Percentiles rank a stretch among this genome's conserved stretches.
phyloP scores from a whole-genome alignment of 2,888 invertebrate species.

The Nemotelus pantherinus region DNA sequence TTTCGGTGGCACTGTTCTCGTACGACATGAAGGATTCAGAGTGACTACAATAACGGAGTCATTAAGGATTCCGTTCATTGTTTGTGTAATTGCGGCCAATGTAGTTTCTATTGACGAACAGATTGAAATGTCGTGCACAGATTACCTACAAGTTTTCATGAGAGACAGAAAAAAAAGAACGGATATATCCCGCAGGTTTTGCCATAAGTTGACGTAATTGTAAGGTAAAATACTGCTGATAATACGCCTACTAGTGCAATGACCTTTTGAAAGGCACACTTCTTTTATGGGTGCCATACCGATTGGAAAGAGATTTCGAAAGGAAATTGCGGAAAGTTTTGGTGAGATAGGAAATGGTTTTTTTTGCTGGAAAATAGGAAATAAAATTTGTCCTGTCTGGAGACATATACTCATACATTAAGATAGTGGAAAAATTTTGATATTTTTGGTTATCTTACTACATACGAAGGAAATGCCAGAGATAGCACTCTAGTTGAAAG shows the following conservation, averaged over 20 bases:
- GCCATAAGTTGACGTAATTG: slow-evolving; percentile 14
- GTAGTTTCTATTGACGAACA: neutral
- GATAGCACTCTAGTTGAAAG: too few species aligned
- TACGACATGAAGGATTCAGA: too few species aligned
- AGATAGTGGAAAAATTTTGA: too few species aligned
- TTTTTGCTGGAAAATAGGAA: too few species aligned
- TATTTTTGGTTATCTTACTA: too few species aligned
- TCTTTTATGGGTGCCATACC: too few species aligned
- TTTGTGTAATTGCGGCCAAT: slow-evolving; percentile 16
- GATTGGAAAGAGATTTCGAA: too few species aligned
- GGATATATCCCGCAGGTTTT: slow-evolving; percentile 38
- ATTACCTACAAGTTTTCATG: neutral
- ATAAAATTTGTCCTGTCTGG: too few species aligned
- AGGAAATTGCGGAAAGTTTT: too few species aligned
- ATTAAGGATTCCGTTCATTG: slow-evolving; percentile 25
- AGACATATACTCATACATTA: too few species aligned
- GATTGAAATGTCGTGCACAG: neutral
- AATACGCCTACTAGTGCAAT: slow-evolving; percentile 36
- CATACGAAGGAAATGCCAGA: too few species aligned
- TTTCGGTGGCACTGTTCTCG: neutral
- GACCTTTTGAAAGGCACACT: neutral
- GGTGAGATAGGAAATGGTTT: too few species aligned
- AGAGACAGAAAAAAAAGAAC: neutral
- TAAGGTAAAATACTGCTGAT: slow-evolving; percentile 1
- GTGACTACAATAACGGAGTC: slow-evolving; percentile 8